A percentile compares a stretch with the other conserved stretches of the same genome.
phyloP scores from a whole-genome alignment of 92 coral and sea anemone genomes.

The Parazoanthus atlanticus region DNA sequence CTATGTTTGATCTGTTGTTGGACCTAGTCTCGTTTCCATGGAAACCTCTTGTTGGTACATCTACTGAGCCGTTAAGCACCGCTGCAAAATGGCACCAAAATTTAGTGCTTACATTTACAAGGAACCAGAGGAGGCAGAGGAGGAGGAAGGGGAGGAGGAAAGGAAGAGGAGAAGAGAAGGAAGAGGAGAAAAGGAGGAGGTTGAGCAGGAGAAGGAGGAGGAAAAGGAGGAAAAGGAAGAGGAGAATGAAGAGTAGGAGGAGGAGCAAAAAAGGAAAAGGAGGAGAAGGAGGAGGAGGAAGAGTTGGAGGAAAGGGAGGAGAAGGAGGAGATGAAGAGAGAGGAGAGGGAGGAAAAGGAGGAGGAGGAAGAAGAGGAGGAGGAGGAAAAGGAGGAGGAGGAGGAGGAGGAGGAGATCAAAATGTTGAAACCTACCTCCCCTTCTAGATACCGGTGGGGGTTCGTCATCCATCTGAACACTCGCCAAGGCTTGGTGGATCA shows the following conservation, averaged over 20 bases:
- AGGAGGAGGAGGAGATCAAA: not conserved
- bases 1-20: not conserved
- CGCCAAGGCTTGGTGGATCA: slow-evolving; percentile 54
- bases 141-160: not conserved
- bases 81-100: not conserved
- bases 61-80: slow-evolving; percentile 32
- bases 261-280: not conserved
- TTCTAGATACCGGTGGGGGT: slow-evolving; percentile 21
- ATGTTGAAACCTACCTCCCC: not conserved
- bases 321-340: not conserved
- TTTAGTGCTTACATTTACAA: not conserved
- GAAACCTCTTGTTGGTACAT: slow-evolving; percentile 21
- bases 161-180: not conserved
- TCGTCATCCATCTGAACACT: slow-evolving; percentile 35
- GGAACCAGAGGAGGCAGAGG: not conserved
- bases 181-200: not conserved
- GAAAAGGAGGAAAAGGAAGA: not conserved
- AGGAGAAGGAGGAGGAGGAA: not conserved
- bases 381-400: not conserved
- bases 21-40: slow-evolving; percentile 1
- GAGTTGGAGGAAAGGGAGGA: not conserved
- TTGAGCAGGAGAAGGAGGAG: not conserved
- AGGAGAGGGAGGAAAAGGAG: no score
- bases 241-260: no score
- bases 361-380: not conserved